Evolutionary conservation across 2,113 vertebrate species (phyloP), one percentile per base, ranked within the genome.

Genomic region (Pelecanoides urinatrix): DNA sequence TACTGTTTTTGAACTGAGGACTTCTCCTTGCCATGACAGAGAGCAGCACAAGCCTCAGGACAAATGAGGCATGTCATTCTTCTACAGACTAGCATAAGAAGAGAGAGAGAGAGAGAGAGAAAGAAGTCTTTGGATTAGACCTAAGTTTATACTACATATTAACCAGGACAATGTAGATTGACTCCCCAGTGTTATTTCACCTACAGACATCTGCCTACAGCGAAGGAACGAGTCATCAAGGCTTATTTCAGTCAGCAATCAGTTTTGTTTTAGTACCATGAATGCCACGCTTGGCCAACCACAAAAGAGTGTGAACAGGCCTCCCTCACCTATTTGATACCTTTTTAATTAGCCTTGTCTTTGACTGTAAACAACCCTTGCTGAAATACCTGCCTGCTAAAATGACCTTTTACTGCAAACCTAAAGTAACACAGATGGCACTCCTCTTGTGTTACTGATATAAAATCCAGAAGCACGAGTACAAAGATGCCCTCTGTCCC

Each of bases 371-470:
- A 34, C 45, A 72, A 50, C 13, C 7, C 32, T 42, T 55, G 50
- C 18, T 50, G 38, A 86, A 96, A 84, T 29, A 84, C 17, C 25
- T 74, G 21, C 40, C 36, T 44, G 9, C 11, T 62, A 77, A 77
- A 6, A 81, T 11, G 4, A n/a, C 29, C 10, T 55, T 59, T 42
- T 67, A 47, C 17, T 78, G n/a, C 10, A 78, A 25, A 9, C 32
- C 16, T n/a, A 13, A 36, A 67, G 13, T 13, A 29, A 61, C 77
- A 62, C 27, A 74, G 70, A 23, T 4, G 5, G 15, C 26, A 73
- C 8, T 61, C 14, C 20, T 61, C 15, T 68, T 40, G 14, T 1
- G 5, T 22, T 36, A 80, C 32, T 0, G 0, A 50, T 3, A 25
- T 1, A 61, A 86, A 77, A 80, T 11, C 21, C 13, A 79, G 29